Percentiles rank a stretch among this genome's conserved stretches.
Evolutionary conservation across 2,113 vertebrate species (phyloP).

Genomic region (Cryptotis parvus): DNA sequence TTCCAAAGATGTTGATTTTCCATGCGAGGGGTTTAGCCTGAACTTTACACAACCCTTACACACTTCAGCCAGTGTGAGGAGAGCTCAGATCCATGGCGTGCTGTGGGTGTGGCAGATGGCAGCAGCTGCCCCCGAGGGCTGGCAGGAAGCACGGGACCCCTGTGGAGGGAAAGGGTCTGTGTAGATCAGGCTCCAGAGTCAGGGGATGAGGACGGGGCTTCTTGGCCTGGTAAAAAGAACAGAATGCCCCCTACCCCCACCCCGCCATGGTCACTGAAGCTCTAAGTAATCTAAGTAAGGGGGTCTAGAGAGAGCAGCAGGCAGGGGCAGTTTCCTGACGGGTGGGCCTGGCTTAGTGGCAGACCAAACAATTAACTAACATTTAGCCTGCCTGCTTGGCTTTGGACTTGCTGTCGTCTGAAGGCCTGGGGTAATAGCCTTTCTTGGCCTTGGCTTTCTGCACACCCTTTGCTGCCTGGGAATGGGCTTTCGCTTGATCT

Average conservation of each 20-base stretch:
- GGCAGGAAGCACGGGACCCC: too few relatives aligned
- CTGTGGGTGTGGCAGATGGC: background rate
- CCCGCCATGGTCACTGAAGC: too few relatives aligned
- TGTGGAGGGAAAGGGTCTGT: background rate
- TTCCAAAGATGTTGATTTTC: too few relatives aligned
- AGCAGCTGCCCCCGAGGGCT: background rate
- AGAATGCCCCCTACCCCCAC: too few relatives aligned
- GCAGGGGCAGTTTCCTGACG: background rate
- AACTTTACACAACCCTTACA: background rate
- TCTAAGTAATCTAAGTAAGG: background rate
- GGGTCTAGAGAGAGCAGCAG: background rate
- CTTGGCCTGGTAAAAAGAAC: background rate
- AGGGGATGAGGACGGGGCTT: background rate
- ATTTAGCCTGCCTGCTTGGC: constrained; percentile 81
- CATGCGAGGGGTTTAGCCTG: too few relatives aligned
- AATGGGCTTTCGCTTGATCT: constrained; percentile 11
- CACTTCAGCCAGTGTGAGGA: background rate
- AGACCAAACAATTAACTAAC: constrained; percentile 77
- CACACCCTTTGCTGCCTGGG: constrained; percentile 45
- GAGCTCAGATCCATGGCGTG: too few relatives aligned
- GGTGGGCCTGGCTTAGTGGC: background rate
- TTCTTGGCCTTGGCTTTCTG: constrained; percentile 51
- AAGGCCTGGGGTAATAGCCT: background rate
- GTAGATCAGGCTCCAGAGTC: background rate
- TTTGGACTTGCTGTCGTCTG: constrained; percentile 21